These are phyloP conservation scores for Henicopernis longicauda DNA, from an alignment of 2,113 vertebrate species.

Conservation along the genomic window DNA sequence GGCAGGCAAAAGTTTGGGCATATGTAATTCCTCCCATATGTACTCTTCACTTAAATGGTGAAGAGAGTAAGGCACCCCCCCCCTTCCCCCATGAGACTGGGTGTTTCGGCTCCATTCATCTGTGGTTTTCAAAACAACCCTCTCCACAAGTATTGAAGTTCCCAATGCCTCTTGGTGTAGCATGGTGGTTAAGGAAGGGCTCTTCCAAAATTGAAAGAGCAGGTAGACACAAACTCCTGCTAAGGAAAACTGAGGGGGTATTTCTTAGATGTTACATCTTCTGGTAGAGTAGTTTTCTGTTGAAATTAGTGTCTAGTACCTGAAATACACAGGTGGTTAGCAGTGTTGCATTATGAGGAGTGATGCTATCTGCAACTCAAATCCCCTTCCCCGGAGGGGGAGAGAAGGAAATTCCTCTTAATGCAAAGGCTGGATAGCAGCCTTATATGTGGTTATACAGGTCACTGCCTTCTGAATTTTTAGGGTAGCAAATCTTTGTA, in stretches of 20 bases:
- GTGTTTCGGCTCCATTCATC: background rate
- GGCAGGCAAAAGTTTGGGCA: background rate
- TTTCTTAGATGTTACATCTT: background rate
- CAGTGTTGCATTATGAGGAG: background rate
- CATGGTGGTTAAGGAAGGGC: background rate
- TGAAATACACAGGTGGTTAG: background rate
- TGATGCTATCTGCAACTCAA: background rate
- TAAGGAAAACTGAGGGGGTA: background rate
- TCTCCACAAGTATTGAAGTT: background rate
- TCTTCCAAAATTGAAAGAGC: background rate
- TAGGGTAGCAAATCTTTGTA: constrained; percentile 8
- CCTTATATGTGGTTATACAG: background rate
- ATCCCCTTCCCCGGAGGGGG: background rate
- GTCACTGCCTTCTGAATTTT: constrained; percentile 32
- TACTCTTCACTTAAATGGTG: background rate
- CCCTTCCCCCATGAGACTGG: accelerated
- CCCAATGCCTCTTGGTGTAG: background rate
- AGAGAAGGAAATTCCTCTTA: background rate
- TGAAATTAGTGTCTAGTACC: background rate
- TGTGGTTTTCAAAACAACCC: background rate
- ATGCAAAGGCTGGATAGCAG: constrained; percentile 3
- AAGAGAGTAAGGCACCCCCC: background rate
- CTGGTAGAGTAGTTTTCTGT: background rate
- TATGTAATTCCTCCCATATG: background rate
- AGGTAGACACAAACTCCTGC: background rate